Percentiles rank a stretch among this genome's conserved stretches.
These are phyloP conservation scores for Hirtodrosophila trivittata DNA, from an alignment of 2,888 invertebrate genomes.

Conservation along the genomic window DNA sequence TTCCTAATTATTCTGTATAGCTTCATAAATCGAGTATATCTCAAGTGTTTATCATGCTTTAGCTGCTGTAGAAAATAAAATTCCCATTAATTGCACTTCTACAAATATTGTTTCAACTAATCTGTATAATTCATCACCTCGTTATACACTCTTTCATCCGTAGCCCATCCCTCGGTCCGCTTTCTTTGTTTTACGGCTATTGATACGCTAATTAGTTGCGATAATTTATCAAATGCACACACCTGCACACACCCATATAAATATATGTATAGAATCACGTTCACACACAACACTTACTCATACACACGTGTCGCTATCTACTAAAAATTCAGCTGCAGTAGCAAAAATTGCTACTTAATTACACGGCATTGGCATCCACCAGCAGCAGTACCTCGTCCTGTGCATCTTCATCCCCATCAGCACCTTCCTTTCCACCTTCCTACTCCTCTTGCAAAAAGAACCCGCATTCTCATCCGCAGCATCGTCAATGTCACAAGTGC, in stretches of 20 bases:
- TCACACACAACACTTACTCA: neutral
- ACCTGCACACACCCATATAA: neutral
- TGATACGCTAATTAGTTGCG: slow-evolving; percentile 73
- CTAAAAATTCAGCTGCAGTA: slow-evolving; percentile 71
- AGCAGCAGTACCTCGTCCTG: slow-evolving; percentile 9
- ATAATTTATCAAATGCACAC: slow-evolving; percentile 62
- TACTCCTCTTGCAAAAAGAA: slow-evolving; percentile 9
- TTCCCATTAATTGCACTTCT: neutral
- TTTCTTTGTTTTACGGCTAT: slow-evolving; percentile 52
- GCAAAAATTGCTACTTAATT: slow-evolving; percentile 78
- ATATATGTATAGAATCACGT: too few relatives aligned
- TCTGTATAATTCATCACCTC: slow-evolving; percentile 35
- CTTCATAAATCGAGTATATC: too few relatives aligned
- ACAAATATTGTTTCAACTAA: slow-evolving; percentile 36
- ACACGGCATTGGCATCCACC: slow-evolving; percentile 49
- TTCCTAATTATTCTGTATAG: too few relatives aligned
- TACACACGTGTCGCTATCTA: slow-evolving; percentile 39
- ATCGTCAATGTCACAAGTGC: slow-evolving; percentile 74
- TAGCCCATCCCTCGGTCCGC: neutral
- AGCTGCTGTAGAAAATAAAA: too few relatives aligned
- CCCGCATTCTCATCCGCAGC: slow-evolving; percentile 46
- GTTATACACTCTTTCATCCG: neutral
- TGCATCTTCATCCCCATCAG: slow-evolving; percentile 1
- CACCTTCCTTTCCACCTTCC: neutral
- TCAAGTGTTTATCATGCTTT: too few relatives aligned